Evolutionary conservation across 2,888 invertebrate genomes (phyloP), one percentile per base, ranked within the genome.

Genomic region (Papilio elwesi): DNA sequence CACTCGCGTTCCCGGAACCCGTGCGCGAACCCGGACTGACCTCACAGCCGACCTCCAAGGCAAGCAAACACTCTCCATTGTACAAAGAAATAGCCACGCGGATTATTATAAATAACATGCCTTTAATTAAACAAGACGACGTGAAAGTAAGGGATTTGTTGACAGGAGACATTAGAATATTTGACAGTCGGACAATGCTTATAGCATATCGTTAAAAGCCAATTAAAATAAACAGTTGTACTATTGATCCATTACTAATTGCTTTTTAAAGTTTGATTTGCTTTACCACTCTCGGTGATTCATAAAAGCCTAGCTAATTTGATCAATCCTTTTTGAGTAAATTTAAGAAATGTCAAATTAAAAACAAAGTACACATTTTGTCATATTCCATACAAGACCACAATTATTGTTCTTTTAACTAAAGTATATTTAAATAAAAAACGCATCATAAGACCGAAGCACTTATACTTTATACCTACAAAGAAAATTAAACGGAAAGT

Each of bases 1-100:
- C 90, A 86, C 86, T 80, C 79, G 83, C 85, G 85, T 88, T 92
- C 91, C 92, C 91, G 92, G 91, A 91, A 90, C 89, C 86, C 81
- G 80, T 63, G 49, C 43, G 77, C 79, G 79, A 80, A 82, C 84
- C 83, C 83, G 81, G 79, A 80, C 81, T 84, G 90, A 90, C 91
- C 90, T 91, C 87, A 85, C 77, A 79, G 81, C 72, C 80, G 87
- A 88, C 89, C 88, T 88, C 86, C 80, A 26, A 1, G 26, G 79
- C 73, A 62, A 57, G 49, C 76, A 74, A 75, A 77, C 79, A 81
- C 76, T 77, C 78, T 76, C 77, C 77, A 76, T 75, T 75, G 74
- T 74, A 76, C 74, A 76, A 66, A 74, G 74, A 77, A 74, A 68
- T 68, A 66, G 65, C 72, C 51, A 70, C 70, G 48, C 66, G 55